Base-by-base conservation (phyloP, 2,797 vertebrate genomes). In the Microcaecilia unicolor region DNA sequence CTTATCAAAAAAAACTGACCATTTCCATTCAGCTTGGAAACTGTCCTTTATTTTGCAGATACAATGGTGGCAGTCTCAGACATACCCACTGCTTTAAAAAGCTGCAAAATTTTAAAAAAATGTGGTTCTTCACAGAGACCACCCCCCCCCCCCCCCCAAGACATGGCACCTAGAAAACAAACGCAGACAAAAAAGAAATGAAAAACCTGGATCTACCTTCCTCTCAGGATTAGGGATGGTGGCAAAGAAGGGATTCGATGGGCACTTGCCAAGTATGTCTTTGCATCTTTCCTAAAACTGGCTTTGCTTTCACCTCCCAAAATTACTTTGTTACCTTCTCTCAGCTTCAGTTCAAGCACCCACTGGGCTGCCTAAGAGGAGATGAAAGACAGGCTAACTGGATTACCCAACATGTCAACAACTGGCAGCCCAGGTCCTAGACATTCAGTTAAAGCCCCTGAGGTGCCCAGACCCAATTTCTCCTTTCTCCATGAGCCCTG, bases 381-480 rank as follows among this genome's bases (percentile, higher is more conserved):
- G 76, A 84, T 81, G 70, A 83, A 83, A 81, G 78, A 48, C 68
- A 57, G 62, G 52, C 74, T 85, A 83, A 81, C 72, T 74, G 74
- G 78, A 83, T 83, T 82, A 81, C 61, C 63, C 68, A 59, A 53
- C 72, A 61, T 68, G 76, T 64, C 56, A 48, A 62, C 49, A 37
- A 70, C 63, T 74, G 67, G 38, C 58, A 70, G 66, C 72, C 62
- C 69, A 60, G 67, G 69, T 66, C 65, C 78, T 67, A 51, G 74
- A 57, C 60, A 58, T 61, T 72, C 80, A 78, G 81, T 82, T 80
- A 81, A 79, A 78, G 70, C 67, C 62, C 72, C 70, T 78, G 67
- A 70, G 59, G 65, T 67, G 64, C 57, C 25, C 22, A 59, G 35
- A 44, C 35, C 16, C 65, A 68, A 66, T 67, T 56, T 44, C n/a